Conservation (phyloP, 2,888 invertebrate species). For the Ischnus inquisitorius region DNA sequence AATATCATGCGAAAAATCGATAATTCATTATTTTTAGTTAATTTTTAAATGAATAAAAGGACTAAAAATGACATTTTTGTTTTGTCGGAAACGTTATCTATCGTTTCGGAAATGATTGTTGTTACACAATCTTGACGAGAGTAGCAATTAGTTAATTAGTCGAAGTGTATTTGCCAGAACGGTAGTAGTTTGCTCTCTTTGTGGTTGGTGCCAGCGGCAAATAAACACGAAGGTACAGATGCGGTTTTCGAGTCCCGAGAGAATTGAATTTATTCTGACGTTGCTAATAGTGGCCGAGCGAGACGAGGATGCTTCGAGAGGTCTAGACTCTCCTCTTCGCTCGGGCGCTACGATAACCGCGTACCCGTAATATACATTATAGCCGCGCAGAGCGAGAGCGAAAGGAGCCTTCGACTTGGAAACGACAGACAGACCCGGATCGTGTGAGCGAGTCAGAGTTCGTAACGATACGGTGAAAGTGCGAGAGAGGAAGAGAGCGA, state of each 20-base stretch:
- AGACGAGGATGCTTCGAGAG: slow-evolving; percentile 31
- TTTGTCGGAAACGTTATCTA: no score
- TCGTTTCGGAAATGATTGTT: no score
- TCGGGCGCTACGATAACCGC: slow-evolving; percentile 3
- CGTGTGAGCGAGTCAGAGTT: slow-evolving; percentile 57
- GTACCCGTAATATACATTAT: slow-evolving; percentile 25
- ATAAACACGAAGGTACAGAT: slow-evolving; percentile 4
- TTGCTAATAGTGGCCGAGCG: slow-evolving; percentile 7
- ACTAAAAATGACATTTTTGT: no score
- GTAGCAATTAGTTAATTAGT: no score
- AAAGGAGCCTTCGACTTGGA: slow-evolving; percentile 15
- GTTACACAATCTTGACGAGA: no score
- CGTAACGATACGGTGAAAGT: slow-evolving; percentile 54
- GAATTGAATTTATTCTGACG: slow-evolving; percentile 30
- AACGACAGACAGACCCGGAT: slow-evolving; percentile 43
- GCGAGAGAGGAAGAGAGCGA: slow-evolving; percentile 56
- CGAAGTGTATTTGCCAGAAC: no score
- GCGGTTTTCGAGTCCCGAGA: slow-evolving; percentile 6
- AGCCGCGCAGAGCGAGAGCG: slow-evolving; percentile 39
- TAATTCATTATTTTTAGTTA: no score
- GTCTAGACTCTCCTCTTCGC: slow-evolving; percentile 31
- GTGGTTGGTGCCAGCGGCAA: not conserved
- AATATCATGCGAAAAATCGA: no score
- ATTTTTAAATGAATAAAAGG: no score
- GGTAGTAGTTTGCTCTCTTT: not conserved